Base-by-base conservation (phyloP, 2,888 invertebrate species). In the Aquatica leii region DNA sequence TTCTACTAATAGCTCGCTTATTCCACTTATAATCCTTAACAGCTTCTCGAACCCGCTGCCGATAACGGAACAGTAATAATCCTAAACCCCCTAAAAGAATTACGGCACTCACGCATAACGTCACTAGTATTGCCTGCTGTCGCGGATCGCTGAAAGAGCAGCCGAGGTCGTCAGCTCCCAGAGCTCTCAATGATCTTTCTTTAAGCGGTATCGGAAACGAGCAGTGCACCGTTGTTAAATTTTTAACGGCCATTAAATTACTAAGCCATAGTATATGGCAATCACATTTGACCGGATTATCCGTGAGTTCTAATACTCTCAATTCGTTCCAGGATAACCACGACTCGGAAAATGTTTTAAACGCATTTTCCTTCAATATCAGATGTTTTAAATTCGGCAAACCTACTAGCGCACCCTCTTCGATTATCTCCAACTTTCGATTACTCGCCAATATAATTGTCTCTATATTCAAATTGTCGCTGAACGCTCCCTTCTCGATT, bases 11-110 rank as follows among this genome's bases (percentile, higher is more conserved):
- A 41, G 87, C 85, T 3, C 89, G 85, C 76, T 91, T 91, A 80
- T 90, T 91, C 90, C 90, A 91, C 75, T 90, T 90, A 83, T 90
- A 91, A 76, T 90, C 93, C 78, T 94, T 94, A 60, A 95, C 84
- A 58, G 91, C 89, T 76, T 93, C 93, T 43, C 92, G 89, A 73
- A 95, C 89, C 75, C 90, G 88, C 68, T 91, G 89, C 24, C 94
- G 87, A 78, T 92, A 94, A 73, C 91, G 86, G 80, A 93, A 94
- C 66, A 93, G 82, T 49, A 94, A 85, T 68, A 94, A 82, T 2
- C 89, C 88, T 54, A 94, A 79, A 0, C 90, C 87, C 0, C 90
- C 89, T 52, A 94, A 82, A 2, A 89, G 81, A 8, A 91, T 91
- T 0, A 92, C 88, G 56, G 90, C 89, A 17, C 87, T 88, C 4